Base-by-base conservation (phyloP, 2,113 vertebrate genomes). In the Daubentonia madagascariensis region DNA sequence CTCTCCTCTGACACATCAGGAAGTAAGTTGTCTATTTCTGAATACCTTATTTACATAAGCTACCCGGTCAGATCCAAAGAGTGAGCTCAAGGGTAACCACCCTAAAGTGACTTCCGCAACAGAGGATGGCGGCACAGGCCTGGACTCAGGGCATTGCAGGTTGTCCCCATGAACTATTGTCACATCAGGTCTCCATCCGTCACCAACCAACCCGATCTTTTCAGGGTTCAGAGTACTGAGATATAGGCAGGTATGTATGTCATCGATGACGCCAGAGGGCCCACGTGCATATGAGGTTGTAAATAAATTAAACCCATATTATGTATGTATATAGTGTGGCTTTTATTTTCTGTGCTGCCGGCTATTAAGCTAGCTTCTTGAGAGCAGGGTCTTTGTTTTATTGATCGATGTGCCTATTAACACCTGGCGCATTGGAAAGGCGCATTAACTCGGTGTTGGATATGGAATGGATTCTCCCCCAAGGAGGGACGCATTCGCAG, bases 291-390 rank as follows among this genome's bases (percentile, higher is more conserved):
- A 12, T 22, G 45, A 65, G 20, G 5, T 52, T 54, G 65, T 30
- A 94, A 86, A 59, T 59, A 57, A 96, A 85, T 54, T 72, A 84
- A 81, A 59, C 17, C 48, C 87, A 52, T 89, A 14, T 20, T 37
- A 61, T 5, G 5, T 43, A 25, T 5, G 0, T 17, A 20, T 6
- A 5, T n/a, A 70, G 61, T 45, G 79, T 40, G 2, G 11, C 50
- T 95, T 92, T 81, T 45, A 48, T 95, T 67, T 93, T 83, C 48
- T 54, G 6, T 65, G 61, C 30, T 0, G 23, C 35, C 45, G 54
- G 3, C 45, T 81, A 32, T 43, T 73, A 68, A 85, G 28, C 14
- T 32, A 70, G 45, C 13, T 68, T 75, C 80, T 78, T 59, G 48
- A 91, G 13, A 67, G 7, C 5, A 52, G 61, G 20, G 8, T 30